Evolutionary conservation across 1,140 invertebrate species (phyloP).

Genomic region (Limonius californicus): DNA sequence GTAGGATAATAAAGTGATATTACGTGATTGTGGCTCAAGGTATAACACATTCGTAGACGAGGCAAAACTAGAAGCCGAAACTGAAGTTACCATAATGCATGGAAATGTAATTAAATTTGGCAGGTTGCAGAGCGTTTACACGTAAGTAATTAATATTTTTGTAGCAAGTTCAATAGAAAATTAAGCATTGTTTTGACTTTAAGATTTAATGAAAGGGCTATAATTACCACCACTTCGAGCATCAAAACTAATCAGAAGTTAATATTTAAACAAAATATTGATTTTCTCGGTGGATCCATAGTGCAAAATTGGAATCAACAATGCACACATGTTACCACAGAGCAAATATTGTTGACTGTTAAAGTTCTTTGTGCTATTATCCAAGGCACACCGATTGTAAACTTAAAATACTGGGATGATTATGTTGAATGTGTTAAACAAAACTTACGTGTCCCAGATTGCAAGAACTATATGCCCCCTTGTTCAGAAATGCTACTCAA

Average conservation of each 20-base stretch:
- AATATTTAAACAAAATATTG: constrained; percentile 42
- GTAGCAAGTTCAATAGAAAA: background rate
- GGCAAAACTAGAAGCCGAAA: constrained; percentile 38
- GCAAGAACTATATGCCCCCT: constrained; percentile 25
- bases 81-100: constrained; percentile 43
- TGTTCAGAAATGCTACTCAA: constrained; percentile 28
- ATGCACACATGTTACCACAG: constrained; percentile 64
- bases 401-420: constrained; percentile 56
- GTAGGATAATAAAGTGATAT: constrained; percentile 38
- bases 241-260: constrained; percentile 37
- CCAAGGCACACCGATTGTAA: constrained; percentile 59
- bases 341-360: constrained; percentile 60
- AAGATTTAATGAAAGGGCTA: constrained; percentile 36
- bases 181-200: no score
- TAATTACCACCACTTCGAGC: background rate
- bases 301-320: constrained; percentile 49
- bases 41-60: constrained; percentile 54
- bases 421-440: constrained; percentile 48
- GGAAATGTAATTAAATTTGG: constrained; percentile 54
- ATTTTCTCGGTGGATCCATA: constrained; percentile 47
- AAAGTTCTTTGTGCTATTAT: constrained; percentile 66
- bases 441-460: constrained; percentile 22
- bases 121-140: constrained; percentile 45
- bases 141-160: constrained; percentile 28
- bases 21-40: constrained; percentile 52